These are phyloP conservation scores for Nasonia giraulti DNA, from an alignment of 1,140 invertebrate species.

Conservation along the genomic window DNA sequence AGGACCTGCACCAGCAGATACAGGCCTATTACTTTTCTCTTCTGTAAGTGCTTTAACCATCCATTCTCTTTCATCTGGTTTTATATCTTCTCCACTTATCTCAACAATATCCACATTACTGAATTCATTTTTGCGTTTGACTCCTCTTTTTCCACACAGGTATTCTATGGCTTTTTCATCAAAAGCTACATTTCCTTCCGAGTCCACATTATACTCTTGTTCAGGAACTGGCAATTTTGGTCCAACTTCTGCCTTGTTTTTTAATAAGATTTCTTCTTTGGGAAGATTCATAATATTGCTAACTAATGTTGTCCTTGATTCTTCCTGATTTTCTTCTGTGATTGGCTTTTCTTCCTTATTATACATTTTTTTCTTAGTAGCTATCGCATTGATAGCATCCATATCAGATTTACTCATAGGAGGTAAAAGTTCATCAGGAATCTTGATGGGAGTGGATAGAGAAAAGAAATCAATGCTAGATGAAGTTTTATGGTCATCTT, in stretches of 20 bases:
- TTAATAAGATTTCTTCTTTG: constrained; percentile 68
- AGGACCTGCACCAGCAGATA: constrained; percentile 66
- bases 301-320: constrained; percentile 54
- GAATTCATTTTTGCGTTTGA: constrained; percentile 72
- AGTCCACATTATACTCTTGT: constrained; percentile 71
- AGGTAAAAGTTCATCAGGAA: constrained; percentile 50
- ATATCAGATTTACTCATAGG: neutral
- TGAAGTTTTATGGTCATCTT: constrained; percentile 58
- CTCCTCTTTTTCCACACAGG: constrained; percentile 72
- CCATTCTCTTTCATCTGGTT: constrained; percentile 87
- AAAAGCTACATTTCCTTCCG: constrained; percentile 69
- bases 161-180: constrained; percentile 72
- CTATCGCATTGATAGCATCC: constrained; percentile 4
- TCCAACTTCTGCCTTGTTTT: constrained; percentile 70
- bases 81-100: constrained; percentile 87
- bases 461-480: constrained; percentile 63
- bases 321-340: neutral
- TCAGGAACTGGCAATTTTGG: constrained; percentile 72
- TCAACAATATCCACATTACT: constrained; percentile 83
- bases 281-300: constrained; percentile 67
- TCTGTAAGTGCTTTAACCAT: constrained; percentile 88
- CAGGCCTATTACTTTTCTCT: constrained; percentile 76
- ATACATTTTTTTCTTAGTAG: neutral
- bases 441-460: constrained; percentile 51
- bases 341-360: neutral